Percentiles rank a stretch among this genome's conserved stretches.
Conservation (phyloP, 2,888 invertebrate genomes). For the Scelioninae gen. 1 region DNA sequence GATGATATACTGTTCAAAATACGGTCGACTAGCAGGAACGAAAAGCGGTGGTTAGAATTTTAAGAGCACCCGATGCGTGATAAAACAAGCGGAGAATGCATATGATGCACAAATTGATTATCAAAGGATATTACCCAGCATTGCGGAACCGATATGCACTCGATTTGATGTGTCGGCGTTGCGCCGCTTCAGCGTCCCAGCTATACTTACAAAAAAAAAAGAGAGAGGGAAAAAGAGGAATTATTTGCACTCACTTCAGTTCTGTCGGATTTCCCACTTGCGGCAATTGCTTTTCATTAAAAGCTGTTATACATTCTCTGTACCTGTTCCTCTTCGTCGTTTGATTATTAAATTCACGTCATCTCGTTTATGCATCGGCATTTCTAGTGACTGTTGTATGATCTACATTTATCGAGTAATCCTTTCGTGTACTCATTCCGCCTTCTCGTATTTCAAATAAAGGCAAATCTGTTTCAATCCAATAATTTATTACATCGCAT, state of each 20-base stretch:
- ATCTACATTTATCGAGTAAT: conserved; percentile 67
- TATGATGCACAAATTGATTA: conserved; percentile 81
- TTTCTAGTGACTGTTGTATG: conserved; percentile 66
- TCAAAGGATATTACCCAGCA: conserved; percentile 81
- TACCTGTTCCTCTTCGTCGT: conserved; percentile 54
- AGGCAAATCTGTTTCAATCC: conserved; percentile 50
- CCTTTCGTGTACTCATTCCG: conserved; percentile 54
- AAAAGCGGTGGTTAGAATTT: conserved; percentile 58
- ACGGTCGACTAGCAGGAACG: conserved; percentile 39
- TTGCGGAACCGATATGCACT: conserved; percentile 74
- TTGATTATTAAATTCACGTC: conserved; percentile 75
- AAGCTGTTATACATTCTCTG: conserved; percentile 74
- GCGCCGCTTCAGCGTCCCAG: conserved; percentile 71
- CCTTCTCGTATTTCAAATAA: conserved; percentile 49
- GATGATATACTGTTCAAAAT: conserved; percentile 49
- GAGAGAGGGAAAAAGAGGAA: conserved; percentile 72
- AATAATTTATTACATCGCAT: conserved; percentile 36
- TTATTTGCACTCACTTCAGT: conserved; percentile 80
- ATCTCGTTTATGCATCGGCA: conserved; percentile 70
- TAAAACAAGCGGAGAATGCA: conserved; percentile 73
- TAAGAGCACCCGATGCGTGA: conserved; percentile 74
- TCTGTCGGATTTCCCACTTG: conserved; percentile 81
- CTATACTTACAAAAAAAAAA: conserved; percentile 72
- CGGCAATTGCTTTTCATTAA: conserved; percentile 78
- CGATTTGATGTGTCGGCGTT: conserved; percentile 80